phyloP scores from a whole-genome alignment of 2,797 vertebrate species.

The Phyllotis vaccarum region DNA sequence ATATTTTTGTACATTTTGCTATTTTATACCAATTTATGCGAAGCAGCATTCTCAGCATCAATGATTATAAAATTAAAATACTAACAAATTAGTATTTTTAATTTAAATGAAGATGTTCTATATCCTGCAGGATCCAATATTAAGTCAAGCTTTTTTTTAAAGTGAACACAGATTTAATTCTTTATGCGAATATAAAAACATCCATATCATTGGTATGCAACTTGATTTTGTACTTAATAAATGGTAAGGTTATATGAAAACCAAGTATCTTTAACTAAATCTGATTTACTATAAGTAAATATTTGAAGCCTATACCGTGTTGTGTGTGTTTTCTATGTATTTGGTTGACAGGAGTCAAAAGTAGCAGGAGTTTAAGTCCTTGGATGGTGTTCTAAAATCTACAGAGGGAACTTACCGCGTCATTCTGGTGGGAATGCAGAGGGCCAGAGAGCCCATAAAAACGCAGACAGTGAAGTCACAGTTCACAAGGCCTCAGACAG shows the following conservation, averaged over 20 bases:
- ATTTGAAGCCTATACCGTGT: neutral
- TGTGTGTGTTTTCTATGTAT: neutral
- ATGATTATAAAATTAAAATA: constrained; percentile 15
- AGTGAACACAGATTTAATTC: neutral
- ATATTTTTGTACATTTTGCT: neutral
- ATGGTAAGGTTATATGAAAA: neutral
- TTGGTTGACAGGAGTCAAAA: neutral
- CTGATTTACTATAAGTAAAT: neutral
- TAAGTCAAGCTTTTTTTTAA: neutral
- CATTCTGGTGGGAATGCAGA: neutral
- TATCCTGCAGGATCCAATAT: neutral
- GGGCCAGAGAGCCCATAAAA: neutral
- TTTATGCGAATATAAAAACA: neutral
- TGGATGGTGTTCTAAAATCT: neutral
- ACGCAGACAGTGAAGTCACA: neutral
- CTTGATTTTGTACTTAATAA: neutral
- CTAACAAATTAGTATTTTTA: too few species aligned
- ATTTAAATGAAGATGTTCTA: neutral
- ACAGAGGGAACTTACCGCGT: neutral
- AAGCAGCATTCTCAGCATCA: neutral
- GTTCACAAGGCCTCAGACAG: neutral
- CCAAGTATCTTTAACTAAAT: constrained; percentile 1
- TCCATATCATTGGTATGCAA: neutral
- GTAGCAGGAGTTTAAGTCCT: neutral
- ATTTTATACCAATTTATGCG: neutral